Evolutionary conservation across 2,113 vertebrate species (phyloP).

Genomic region (Sterna hirundo): DNA sequence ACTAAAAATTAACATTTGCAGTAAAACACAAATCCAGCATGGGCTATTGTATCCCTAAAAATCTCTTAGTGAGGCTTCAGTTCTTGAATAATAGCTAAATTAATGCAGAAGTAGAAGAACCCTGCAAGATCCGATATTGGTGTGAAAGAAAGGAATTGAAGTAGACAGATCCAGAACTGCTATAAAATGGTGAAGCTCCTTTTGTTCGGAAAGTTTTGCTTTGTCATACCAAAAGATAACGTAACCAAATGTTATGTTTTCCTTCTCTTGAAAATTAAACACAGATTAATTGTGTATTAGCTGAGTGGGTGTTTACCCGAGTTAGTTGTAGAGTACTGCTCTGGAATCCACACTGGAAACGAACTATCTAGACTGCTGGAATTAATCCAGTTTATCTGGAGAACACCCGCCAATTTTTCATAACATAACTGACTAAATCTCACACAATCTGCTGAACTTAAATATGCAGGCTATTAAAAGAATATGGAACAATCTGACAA

Average conservation of each 20-base stretch:
- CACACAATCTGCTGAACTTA: not conserved
- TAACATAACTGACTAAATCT: not conserved
- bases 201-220: not conserved
- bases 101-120: not conserved
- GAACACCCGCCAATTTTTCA: not conserved
- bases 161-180: not conserved
- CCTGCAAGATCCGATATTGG: not conserved
- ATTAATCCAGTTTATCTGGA: not conserved
- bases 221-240: not conserved
- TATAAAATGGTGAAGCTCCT: not conserved
- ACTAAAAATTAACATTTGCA: not conserved
- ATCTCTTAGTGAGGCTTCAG: not conserved
- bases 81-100: not conserved
- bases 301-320: not conserved
- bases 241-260: not conserved
- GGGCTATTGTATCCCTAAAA: not conserved
- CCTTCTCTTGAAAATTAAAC: not conserved
- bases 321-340: not conserved
- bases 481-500: not conserved
- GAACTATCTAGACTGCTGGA: not conserved
- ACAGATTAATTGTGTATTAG: not conserved
- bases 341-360: not conserved
- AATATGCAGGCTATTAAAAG: not conserved
- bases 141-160: not conserved
- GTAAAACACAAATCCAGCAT: not conserved